Base-by-base conservation (phyloP, 2,113 vertebrate species). In the Salvelinus namaycush region DNA sequence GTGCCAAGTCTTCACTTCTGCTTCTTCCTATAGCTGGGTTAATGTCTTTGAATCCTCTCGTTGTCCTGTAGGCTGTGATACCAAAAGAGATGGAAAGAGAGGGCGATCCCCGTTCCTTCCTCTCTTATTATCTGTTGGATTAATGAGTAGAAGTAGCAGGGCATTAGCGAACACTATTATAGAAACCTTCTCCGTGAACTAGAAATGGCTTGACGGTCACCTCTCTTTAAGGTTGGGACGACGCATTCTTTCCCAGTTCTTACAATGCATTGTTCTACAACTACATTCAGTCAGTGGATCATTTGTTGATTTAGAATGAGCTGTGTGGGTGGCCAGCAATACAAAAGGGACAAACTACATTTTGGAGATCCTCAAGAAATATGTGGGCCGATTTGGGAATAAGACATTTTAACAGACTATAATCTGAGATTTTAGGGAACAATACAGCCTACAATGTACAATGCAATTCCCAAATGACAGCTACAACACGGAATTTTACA, bases 21-120 rank as follows among this genome's bases (percentile, higher is more conserved):
- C n/a, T 20, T 22, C n/a, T 62, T 22, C 27, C 65, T 34, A 39
- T 20, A 31, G 48, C 9, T 16, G 44, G 48, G 74, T 26, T 76
- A 68, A 76, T 68, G 49, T 51, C 49, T 73, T 70, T 76, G 79
- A 78, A 85, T 88, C 73, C 67, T 24, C 27, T 72, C n/a, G 72
- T 74, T 76, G 74, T 51, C 27, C 68, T 22, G 5, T 31, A 44
- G 26, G 22, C 49, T 20, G 74, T 5, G 31, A 60, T 64, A 74
- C 51, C 62, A 60, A 11, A 73, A 72, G 79, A 22, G 51, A 76
- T 24, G 67, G 73, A 87, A 3, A 72, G 49, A 80, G 31, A 76
- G 2, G 59, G n/a, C 9, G 59, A 68, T 72, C 18, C 54, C n/a
- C 9, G 20, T n/a, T 70, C 81, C 65, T 81, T 76, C 71, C 76